Evolutionary conservation across 1,140 invertebrate species (phyloP).

Genomic region (Drosophila quadrilineata): DNA sequence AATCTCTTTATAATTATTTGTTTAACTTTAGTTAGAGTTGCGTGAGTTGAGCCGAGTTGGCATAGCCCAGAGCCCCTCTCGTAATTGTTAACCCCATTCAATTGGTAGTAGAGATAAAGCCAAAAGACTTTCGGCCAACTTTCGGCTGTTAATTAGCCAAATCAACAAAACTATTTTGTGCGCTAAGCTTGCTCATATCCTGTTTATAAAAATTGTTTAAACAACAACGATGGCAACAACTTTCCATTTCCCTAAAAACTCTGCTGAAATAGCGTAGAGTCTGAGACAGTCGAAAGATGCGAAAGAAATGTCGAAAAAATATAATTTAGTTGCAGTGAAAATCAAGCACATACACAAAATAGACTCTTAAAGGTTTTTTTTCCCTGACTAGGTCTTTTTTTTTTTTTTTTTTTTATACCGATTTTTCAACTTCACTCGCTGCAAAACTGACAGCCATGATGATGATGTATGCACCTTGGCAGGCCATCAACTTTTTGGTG

Average conservation of each 20-base stretch:
- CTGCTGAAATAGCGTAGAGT: not conserved
- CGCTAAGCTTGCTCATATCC: slow-evolving; percentile 32
- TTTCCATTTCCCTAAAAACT: slow-evolving; percentile 43
- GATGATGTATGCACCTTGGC: slow-evolving; percentile 51
- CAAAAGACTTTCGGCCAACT: slow-evolving; percentile 32
- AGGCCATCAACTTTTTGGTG: slow-evolving; percentile 37
- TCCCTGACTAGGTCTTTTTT: not conserved
- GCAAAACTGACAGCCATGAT: slow-evolving; percentile 25
- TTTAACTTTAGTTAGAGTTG: too few relatives aligned
- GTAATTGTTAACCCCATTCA: too few relatives aligned
- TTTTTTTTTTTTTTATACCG: not conserved
- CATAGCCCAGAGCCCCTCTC: too few relatives aligned
- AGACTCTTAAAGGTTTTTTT: slow-evolving; percentile 21
- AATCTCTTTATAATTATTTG: too few relatives aligned
- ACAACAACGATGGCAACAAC: slow-evolving; percentile 16
- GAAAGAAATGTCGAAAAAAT: too few relatives aligned
- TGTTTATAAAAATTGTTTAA: slow-evolving; percentile 40
- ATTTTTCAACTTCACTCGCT: not conserved
- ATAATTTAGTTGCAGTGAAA: slow-evolving; percentile 53
- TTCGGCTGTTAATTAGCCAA: slow-evolving; percentile 33
- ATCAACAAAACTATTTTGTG: slow-evolving; percentile 29
- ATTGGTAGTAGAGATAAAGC: too few relatives aligned
- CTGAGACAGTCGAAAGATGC: slow-evolving; percentile 21
- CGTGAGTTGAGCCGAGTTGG: too few relatives aligned
- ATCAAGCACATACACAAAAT: slow-evolving; percentile 29